Conservation (phyloP, 1,140 invertebrate genomes). For the Holotrichia oblita region DNA sequence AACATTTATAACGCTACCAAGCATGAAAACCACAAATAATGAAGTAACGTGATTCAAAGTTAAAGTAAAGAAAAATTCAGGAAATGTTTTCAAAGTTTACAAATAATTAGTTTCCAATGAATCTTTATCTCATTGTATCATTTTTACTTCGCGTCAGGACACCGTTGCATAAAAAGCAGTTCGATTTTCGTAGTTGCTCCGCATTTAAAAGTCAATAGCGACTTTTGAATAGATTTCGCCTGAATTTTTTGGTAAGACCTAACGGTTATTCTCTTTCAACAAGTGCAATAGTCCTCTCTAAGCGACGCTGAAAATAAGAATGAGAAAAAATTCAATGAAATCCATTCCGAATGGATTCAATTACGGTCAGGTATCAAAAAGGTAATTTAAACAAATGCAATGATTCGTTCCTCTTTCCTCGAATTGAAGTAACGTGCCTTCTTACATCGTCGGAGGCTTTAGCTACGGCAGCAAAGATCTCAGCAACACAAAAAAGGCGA, state of each 20-base stretch:
- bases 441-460: not conserved
- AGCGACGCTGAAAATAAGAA: conserved; percentile 4
- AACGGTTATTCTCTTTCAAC: not conserved
- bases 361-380: conserved; percentile 29
- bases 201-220: not conserved
- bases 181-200: not conserved
- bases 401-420: conserved; percentile 12
- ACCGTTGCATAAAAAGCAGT: not conserved
- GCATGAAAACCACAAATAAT: too few species aligned
- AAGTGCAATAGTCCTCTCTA: not conserved
- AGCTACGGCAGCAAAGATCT: not conserved
- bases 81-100: not conserved
- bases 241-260: conserved; percentile 1
- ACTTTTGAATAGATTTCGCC: not conserved
- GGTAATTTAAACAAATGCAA: conserved; percentile 36
- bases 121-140: not conserved
- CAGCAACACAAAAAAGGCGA: not conserved
- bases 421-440: not conserved
- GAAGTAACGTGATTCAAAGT: too few species aligned
- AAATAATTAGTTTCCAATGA: not conserved
- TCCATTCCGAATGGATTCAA: conserved; percentile 28
- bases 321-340: conserved; percentile 19
- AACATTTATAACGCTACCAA: too few species aligned
- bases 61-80: not conserved
- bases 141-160: not conserved